Base-by-base conservation (phyloP, 92 coral and sea anemone species). In the Phymanthus crucifer region DNA sequence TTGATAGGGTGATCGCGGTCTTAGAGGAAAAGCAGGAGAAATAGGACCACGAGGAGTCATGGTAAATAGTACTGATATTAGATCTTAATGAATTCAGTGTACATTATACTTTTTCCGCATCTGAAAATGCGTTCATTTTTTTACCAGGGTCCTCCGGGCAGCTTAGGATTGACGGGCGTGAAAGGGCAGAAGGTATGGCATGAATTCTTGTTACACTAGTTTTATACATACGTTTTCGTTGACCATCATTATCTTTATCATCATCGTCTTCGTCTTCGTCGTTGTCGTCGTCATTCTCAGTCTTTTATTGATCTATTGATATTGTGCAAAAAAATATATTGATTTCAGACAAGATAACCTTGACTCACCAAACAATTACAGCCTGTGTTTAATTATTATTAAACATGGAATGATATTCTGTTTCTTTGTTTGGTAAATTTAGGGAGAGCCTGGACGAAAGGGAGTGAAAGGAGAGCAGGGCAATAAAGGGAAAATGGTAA, bases 1-100 rank as follows among this genome's bases (percentile, higher is more conserved):
- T 40, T 73, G 11, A 24, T 37, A 89, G 92, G 92, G 92, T 36
- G 84, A 85, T 43, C 92, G 92, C 71, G 92, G 92, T 45, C 75
- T 78, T 43, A 71, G 78, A 66, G 92, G 89, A 23, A 75, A 74
- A 14, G 83, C 86, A 11, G 86, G 86, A 21, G 80, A 76, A 56
- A 29, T 61, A 27, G 68, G 68, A 61, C 68, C 14, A 61, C 26
- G 68, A 61, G 68, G 68, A 61, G 68, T n/a, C 0, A 61, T 19
- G 68, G 68, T 61, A 61, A 61, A 61, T 61, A 4, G 27, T 54
- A 54, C 16, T 9, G 50, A 9, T 24, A 54, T 8, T 54, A 21
- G 29, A 4, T 21, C n/a, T n/a, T n/a, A n/a, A n/a, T n/a, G n/a
- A n/a, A n/a, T n/a, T n/a, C n/a, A n/a, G n/a, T n/a, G n/a, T n/a